phyloP scores from a whole-genome alignment of 2,888 invertebrate species.

The Falcaria lacertinaria region DNA sequence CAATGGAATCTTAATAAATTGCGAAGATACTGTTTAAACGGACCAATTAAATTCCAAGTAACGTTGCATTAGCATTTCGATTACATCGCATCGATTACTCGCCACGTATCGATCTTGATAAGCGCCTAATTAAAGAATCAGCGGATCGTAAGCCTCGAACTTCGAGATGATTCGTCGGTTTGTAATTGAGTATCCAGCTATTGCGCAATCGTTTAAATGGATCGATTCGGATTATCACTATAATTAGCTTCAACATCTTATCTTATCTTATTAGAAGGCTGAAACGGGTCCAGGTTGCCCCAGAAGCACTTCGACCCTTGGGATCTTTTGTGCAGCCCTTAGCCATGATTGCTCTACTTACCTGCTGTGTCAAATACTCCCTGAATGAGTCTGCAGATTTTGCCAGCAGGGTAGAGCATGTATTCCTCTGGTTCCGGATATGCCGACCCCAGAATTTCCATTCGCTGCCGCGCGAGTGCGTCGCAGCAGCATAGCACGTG shows the following conservation, averaged over 20 bases:
- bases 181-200: conserved; percentile 61
- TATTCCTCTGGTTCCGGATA: too few species aligned
- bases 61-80: conserved; percentile 51
- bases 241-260: conserved; percentile 69
- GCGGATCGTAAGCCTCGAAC: conserved; percentile 39
- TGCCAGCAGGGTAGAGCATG: too few species aligned
- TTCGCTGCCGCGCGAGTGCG: too few species aligned
- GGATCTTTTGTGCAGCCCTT: too few species aligned
- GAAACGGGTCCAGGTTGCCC: too few species aligned
- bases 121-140: conserved; percentile 62
- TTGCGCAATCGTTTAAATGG: conserved; percentile 68
- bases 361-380: too few species aligned
- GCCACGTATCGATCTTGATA: conserved; percentile 59
- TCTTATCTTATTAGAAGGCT: too few species aligned
- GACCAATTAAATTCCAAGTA: conserved; percentile 37
- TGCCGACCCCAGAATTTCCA: too few species aligned
- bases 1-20: conserved; percentile 2
- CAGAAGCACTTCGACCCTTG: too few species aligned
- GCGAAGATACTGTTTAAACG: conserved; percentile 14
- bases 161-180: conserved; percentile 53
- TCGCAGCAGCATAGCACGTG: too few species aligned
- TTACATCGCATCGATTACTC: conserved; percentile 53
- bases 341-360: too few species aligned
- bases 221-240: conserved; percentile 65
- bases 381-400: too few species aligned